Evolutionary conservation across 2,797 vertebrate species (phyloP), one percentile per base, ranked within the genome.

Genomic region (Spheniscus humboldti): DNA sequence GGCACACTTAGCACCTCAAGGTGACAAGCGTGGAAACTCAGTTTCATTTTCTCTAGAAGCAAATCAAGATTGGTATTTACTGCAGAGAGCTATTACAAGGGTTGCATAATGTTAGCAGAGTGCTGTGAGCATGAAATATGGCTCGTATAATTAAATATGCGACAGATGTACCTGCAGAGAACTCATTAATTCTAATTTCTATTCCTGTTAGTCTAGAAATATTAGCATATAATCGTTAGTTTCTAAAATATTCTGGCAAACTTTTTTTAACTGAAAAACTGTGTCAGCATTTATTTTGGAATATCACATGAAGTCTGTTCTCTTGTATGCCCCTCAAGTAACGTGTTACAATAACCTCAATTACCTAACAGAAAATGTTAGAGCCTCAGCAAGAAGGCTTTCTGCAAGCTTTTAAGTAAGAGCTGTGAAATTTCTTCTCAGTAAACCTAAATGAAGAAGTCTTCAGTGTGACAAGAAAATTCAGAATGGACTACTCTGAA

Each of bases 141-240:
- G 77, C 47, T 93, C 22, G 2, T 55, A 84, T 47, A 50, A 91
- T 64, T 91, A 83, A 91, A 91, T 81, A 88, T 6, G 79, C 95
- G 93, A 88, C 92, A 93, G 88, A 94, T 76, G 52, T 89, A 95
- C 93, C 93, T 96, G 92, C 80, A 95, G 83, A 96, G 88, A 82
- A 84, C 74, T 96, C 92, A 96, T 93, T 96, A 96, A 95, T 92
- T 95, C 88, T 88, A 16, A 96, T 81, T 96, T 88, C 94, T 95
- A 94, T 95, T 96, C 95, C 93, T 94, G 96, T 92, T 95, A 89
- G 92, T 96, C 96, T 96, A 93, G 96, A 96, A 95, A 89, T 92
- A 95, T 82, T 96, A 95, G 88, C 94, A 96, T 96, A 84, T 94
- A 96, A 97, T 95, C 95, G 90, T 95, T 90, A 73, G 86, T 76